These are phyloP conservation scores for Pollenia angustigena DNA, from an alignment of 2,888 invertebrate species.

Conservation along the genomic window DNA sequence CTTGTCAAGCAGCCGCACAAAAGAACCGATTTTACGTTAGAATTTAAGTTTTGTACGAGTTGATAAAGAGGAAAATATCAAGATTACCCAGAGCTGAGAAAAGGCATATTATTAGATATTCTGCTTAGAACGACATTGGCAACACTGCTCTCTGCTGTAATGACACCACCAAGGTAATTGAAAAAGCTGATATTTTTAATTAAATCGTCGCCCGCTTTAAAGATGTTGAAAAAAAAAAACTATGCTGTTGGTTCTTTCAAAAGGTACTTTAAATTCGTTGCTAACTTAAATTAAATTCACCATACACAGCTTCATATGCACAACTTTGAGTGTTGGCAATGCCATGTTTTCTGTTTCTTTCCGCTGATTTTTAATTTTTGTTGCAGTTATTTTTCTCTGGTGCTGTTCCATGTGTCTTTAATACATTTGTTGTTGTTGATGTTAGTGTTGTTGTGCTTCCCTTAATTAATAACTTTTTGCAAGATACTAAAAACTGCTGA, in stretches of 20 bases:
- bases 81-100: no score
- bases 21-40: no score
- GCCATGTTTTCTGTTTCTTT: constrained; percentile 20
- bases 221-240: no score
- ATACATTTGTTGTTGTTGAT: constrained; percentile 51
- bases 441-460: constrained; percentile 61
- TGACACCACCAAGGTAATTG: no score
- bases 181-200: no score
- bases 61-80: no score
- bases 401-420: constrained; percentile 48
- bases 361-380: not conserved
- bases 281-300: not conserved
- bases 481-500: constrained; percentile 69
- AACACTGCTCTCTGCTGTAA: no score
- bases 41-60: no score
- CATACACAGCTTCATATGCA: not conserved
- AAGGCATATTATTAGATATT: no score
- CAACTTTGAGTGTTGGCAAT: constrained; percentile 12
- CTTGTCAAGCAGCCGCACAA: no score
- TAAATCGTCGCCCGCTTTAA: no score
- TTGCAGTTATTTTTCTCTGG: constrained; percentile 37
- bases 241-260: not conserved
- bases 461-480: constrained; percentile 72
- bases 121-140: no score
- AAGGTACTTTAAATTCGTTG: constrained; percentile 15